Base-by-base conservation (phyloP, 1,140 invertebrate genomes). In the Ditylenchus dipsaci region DNA sequence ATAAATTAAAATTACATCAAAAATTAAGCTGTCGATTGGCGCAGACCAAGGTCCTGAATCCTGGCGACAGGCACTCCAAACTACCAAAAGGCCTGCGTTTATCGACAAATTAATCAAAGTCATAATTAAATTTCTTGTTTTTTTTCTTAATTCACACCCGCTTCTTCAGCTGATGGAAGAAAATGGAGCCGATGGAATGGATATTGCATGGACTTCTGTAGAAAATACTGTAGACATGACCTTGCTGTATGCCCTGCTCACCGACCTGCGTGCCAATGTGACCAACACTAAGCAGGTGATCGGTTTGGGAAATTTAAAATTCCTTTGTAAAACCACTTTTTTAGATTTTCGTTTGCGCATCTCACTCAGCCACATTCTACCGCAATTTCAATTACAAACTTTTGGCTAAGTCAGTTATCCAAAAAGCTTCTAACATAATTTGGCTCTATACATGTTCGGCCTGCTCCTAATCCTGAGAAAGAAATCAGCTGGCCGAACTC, bases 181-280 rank as follows among this genome's bases (percentile, higher is more conserved):
- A 8, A 23, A 56, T 26, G 42, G 60, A 47, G 68, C 63, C 27
- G 68, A 70, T 60, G 68, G 68, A 53, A 49, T 70, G 15, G 68
- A 70, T 21, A 69, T 70, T 7, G 45, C 57, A n/a, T 70, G 68
- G 27, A 42, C 68, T 33, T 26, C 38, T 21, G 65, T 21, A 8
- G 23, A 21, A 3, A 53, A 26, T 21, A 1, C 23, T 53, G 8
- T 21, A 17, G 49, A 53, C 49, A 53, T 19, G n/a, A 5, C 8
- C 3, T 15, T 53, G n/a, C 15, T 53, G 23, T 7, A 26, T 17
- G 23, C 3, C n/a, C 49, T 53, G n/a, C n/a, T 53, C 49, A 17
- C n/a, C 15, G 3, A 53, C 3, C 49, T 53, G 3, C 49, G 49
- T 53, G 49, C 49, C 3, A 53, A 53, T 53, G 49, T 53, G n/a